A percentile compares a stretch with the other conserved stretches of the same genome.
phyloP scores from a whole-genome alignment of 2,797 vertebrate species.

The Falco biarmicus region DNA sequence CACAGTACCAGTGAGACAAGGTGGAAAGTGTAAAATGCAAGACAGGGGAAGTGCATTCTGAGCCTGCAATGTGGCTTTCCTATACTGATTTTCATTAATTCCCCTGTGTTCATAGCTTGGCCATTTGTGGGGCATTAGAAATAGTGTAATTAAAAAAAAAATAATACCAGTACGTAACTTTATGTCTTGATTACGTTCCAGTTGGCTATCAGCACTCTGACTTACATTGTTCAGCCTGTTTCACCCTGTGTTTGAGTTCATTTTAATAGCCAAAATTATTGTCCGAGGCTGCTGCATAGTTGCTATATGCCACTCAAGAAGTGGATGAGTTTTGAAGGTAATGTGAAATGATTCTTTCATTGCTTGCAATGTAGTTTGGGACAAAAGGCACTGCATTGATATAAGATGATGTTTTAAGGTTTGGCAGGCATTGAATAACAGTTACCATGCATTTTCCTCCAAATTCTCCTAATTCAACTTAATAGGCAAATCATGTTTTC shows the following conservation, averaged over 20 bases:
- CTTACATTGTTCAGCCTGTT: neutral
- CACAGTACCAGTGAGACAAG: neutral
- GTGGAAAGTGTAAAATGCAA: neutral
- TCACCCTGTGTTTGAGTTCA: neutral
- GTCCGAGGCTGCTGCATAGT: neutral
- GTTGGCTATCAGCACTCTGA: neutral
- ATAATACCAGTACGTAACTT: neutral
- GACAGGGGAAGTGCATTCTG: neutral
- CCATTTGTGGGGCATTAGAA: neutral
- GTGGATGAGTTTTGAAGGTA: slow-evolving; percentile 9
- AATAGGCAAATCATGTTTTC: slow-evolving; percentile 53
- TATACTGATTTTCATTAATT: neutral
- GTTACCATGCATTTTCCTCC: slow-evolving; percentile 48
- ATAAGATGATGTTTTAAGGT: slow-evolving; percentile 47
- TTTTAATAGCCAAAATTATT: slow-evolving; percentile 1
- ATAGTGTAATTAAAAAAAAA: neutral
- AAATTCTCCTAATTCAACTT: slow-evolving; percentile 45
- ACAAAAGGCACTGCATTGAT: neutral
- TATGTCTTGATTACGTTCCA: neutral
- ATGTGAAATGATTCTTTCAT: neutral
- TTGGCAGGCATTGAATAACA: slow-evolving; percentile 27
- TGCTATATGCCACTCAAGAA: neutral
- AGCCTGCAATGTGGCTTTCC: neutral
- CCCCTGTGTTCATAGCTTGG: neutral
- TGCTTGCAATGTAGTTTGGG: neutral